These are phyloP conservation scores for Anguilla anguilla DNA, from an alignment of 2,797 vertebrate species.

Conservation along the genomic window DNA sequence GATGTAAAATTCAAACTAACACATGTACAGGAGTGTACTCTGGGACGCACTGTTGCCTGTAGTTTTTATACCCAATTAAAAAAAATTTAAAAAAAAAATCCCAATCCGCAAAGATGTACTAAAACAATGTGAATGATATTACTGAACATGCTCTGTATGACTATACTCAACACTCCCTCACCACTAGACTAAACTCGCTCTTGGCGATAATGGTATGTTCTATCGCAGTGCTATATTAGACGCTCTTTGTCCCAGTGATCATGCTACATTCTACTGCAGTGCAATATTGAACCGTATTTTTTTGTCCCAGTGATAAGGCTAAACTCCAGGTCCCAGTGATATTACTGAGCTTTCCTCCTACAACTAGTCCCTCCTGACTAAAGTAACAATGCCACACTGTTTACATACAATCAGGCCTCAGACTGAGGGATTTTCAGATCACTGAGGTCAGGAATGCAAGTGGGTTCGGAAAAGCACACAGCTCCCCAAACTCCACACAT, in stretches of 20 bases:
- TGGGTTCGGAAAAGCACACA: slow-evolving; percentile 5
- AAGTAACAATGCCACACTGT: slow-evolving; percentile 18
- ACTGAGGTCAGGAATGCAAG: slow-evolving; percentile 17
- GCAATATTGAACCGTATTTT: background rate
- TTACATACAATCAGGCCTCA: slow-evolving; percentile 16
- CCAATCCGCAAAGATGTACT: background rate
- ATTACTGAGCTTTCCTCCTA: background rate
- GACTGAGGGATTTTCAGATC: slow-evolving; percentile 17
- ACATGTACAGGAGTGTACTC: background rate
- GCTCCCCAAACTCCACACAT: slow-evolving; percentile 7
- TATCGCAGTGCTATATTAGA: background rate
- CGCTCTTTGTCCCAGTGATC: background rate
- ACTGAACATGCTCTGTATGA: background rate
- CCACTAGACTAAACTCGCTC: background rate
- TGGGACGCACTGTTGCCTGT: background rate
- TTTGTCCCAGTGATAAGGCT: background rate
- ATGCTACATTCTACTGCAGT: background rate
- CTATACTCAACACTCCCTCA: background rate
- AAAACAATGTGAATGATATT: background rate
- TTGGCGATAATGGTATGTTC: background rate
- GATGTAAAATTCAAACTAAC: too few species aligned
- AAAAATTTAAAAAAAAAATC: background rate
- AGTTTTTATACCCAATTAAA: too few species aligned
- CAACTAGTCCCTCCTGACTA: background rate
- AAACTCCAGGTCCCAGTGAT: background rate